These are phyloP conservation scores for Malurus elegans DNA, from an alignment of 2,113 vertebrate species.

Conservation along the genomic window DNA sequence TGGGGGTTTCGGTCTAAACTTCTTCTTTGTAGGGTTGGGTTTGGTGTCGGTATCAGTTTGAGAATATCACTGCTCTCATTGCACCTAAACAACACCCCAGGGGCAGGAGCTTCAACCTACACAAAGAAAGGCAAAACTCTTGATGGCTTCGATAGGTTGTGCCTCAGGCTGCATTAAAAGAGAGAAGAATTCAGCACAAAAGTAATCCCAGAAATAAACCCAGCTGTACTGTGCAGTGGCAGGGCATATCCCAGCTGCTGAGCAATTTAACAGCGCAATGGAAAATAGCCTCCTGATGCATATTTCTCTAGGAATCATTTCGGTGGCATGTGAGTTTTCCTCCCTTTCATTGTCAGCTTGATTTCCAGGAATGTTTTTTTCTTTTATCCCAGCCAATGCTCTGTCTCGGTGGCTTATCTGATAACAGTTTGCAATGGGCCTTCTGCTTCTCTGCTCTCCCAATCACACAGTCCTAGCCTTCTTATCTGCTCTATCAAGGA, in stretches of 20 bases:
- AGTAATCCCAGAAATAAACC: background rate
- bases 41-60: background rate
- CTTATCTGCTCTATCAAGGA: background rate
- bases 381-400: background rate
- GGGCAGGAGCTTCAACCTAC: background rate
- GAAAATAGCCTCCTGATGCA: background rate
- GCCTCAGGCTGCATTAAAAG: background rate
- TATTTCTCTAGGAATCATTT: background rate
- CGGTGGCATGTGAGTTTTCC: background rate
- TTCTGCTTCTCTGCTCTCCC: background rate
- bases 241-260: background rate
- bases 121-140: background rate
- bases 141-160: background rate
- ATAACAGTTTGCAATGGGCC: background rate
- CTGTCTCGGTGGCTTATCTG: background rate
- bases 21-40: background rate
- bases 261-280: background rate
- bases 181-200: background rate
- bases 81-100: background rate
- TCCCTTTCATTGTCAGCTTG: background rate
- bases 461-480: background rate
- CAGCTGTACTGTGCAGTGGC: background rate
- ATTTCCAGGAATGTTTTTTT: background rate
- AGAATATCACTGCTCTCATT: background rate
- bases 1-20: background rate